Evolutionary conservation across 2,888 invertebrate genomes (phyloP), one percentile per base, ranked within the genome.

Genomic region (Orthonychiurus folsomi): DNA sequence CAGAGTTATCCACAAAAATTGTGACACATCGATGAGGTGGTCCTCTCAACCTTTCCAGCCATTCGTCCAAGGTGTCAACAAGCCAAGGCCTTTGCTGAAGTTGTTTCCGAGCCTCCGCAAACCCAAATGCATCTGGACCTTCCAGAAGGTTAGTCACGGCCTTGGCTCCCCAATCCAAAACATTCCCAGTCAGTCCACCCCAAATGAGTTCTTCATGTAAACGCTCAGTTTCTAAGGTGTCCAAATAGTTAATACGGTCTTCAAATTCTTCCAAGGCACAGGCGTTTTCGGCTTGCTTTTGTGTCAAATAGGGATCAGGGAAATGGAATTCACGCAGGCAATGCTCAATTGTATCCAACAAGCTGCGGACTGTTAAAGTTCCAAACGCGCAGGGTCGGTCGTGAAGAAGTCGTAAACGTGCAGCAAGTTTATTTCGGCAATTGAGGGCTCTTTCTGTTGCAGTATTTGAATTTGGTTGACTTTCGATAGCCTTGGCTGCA

Each of bases 81-180:
- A 96, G 80, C 95, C 96, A 96, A 3, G 96, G 95, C 66, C 50
- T 23, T 50, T n/a, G 3, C 74, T 94, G 89, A 67, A 96, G 87
- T 76, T 86, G 88, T 18, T 82, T 80, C 74, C 88, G 80, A 2
- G 95, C 95, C 75, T 92, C 86, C 72, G 84, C 80, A 67, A 96
- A 85, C 57, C 89, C 89, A 79, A 94, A 89, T 69, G 61, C 64
- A 63, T 81, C 80, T 26, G 84, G 81, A 26, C 81, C 81, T 77
- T 93, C 88, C 80, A 96, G 82, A 68, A 95, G 85, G 72, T 84
- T 83, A 21, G 88, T 86, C 2, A 93, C 89, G 75, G 92, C 93
- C 77, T 88, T 87, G 1, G 96, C 94, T 60, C 96, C 96, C 93
- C 94, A 95, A 78, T 97, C 96, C 80, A 96, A 96, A 80, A 96